Evolutionary conservation across 2,888 invertebrate genomes (phyloP).

Genomic region (Diabrotica balteata): DNA sequence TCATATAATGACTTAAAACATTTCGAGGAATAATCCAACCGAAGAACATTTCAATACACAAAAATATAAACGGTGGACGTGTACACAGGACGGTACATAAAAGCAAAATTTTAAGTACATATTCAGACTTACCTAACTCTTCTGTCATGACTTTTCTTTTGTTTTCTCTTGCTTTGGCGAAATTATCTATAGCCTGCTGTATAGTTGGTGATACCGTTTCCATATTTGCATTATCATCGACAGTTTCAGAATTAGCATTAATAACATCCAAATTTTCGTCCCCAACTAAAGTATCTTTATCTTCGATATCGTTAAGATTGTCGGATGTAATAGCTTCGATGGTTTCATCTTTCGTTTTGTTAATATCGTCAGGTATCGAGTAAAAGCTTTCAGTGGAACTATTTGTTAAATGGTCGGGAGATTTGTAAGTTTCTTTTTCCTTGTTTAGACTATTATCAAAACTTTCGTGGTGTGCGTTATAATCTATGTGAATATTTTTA

Average conservation of each 20-base stretch:
- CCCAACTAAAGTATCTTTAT: slow-evolving; percentile 48
- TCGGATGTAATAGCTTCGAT: slow-evolving; percentile 17
- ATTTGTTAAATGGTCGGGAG: slow-evolving; percentile 6
- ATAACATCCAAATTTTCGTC: slow-evolving; percentile 57
- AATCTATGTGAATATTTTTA: slow-evolving; percentile 41
- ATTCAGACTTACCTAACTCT: slow-evolving; percentile 57
- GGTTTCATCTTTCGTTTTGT: slow-evolving; percentile 6
- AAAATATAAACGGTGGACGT: too few species aligned
- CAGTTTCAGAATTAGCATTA: slow-evolving; percentile 59
- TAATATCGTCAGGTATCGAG: slow-evolving; percentile 32
- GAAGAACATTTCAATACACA: too few species aligned
- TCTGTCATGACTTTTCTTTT: slow-evolving; percentile 64
- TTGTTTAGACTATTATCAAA: background rate
- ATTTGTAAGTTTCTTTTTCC: slow-evolving; percentile 3
- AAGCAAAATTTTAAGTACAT: too few species aligned
- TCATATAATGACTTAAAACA: too few species aligned
- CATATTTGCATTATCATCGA: slow-evolving; percentile 55
- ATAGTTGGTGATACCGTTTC: slow-evolving; percentile 23
- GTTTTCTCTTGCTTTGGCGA: slow-evolving; percentile 60
- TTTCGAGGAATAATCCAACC: too few species aligned
- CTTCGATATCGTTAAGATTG: slow-evolving; percentile 5
- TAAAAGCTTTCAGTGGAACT: slow-evolving; percentile 41
- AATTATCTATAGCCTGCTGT: slow-evolving; percentile 55
- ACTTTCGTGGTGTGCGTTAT: slow-evolving; percentile 17
- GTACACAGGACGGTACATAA: too few species aligned